These are phyloP conservation scores for Dynastes grantii DNA, from an alignment of 2,888 invertebrate species.

Conservation along the genomic window DNA sequence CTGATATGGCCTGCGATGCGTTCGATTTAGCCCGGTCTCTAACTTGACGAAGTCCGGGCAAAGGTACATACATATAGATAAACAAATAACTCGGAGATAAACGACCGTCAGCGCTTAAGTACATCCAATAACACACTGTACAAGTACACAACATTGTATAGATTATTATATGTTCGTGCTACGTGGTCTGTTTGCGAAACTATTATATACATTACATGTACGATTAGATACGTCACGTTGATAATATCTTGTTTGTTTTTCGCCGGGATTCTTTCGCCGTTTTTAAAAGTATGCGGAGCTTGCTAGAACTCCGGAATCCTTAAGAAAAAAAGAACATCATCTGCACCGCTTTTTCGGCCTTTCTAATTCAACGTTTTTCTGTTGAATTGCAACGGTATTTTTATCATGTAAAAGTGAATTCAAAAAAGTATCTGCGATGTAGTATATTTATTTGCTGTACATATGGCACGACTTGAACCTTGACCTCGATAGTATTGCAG, in stretches of 20 bases:
- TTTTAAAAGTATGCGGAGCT: too few relatives aligned
- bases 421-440: too few relatives aligned
- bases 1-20: too few relatives aligned
- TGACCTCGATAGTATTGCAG: slow-evolving; percentile 22
- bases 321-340: too few relatives aligned
- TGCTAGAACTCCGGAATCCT: too few relatives aligned
- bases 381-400: too few relatives aligned
- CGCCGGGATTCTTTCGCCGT: too few relatives aligned
- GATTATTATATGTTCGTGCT: slow-evolving; percentile 2
- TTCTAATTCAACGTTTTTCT: too few relatives aligned
- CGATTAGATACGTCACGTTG: slow-evolving; percentile 5
- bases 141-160: not conserved
- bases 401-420: too few relatives aligned
- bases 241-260: not conserved
- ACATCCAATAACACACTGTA: not conserved
- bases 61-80: slow-evolving; percentile 2
- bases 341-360: too few relatives aligned
- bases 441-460: too few relatives aligned
- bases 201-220: not conserved
- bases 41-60: slow-evolving; percentile 2
- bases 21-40: too few relatives aligned
- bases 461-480: not conserved
- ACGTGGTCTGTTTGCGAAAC: not conserved
- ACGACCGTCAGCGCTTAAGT: not conserved
- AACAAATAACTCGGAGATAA: not conserved